Evolutionary conservation across 2,888 invertebrate species (phyloP).

Genomic region (Polymixis lichenea): DNA sequence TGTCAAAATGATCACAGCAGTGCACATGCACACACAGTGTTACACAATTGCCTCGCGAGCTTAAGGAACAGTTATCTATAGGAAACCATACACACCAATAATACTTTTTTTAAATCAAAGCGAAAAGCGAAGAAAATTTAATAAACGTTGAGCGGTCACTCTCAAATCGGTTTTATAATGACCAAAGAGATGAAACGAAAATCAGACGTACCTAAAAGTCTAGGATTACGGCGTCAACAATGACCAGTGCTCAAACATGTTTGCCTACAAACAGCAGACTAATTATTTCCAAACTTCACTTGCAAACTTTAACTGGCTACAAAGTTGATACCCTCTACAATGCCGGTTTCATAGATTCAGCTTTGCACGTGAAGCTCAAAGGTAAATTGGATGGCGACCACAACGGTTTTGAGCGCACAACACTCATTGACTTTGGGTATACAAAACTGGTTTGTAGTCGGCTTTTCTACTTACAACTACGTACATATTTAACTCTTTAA

Average conservation of each 20-base stretch:
- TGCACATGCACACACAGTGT: no score
- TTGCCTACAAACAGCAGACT: constrained; percentile 54
- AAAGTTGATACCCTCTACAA: constrained; percentile 64
- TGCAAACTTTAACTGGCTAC: constrained; percentile 57
- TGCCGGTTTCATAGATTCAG: constrained; percentile 69
- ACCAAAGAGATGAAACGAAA: constrained; percentile 1
- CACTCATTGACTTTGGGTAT: constrained; percentile 72
- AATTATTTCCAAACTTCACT: constrained; percentile 66
- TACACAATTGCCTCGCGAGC: background rate
- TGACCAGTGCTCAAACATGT: constrained; percentile 31
- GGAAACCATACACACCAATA: background rate
- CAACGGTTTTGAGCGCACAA: constrained; percentile 73
- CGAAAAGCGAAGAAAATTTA: background rate
- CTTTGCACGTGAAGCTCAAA: constrained; percentile 78
- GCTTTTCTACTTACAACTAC: constrained; percentile 62
- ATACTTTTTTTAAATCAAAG: background rate
- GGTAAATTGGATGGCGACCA: constrained; percentile 85
- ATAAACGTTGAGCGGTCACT: background rate
- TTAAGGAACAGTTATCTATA: background rate
- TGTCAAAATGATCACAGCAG: no score
- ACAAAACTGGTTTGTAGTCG: constrained; percentile 68
- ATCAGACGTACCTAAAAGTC: background rate
- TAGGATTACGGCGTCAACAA: constrained; percentile 11
- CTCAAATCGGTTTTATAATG: background rate
- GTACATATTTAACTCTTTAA: constrained; percentile 34